phyloP scores from a whole-genome alignment of 53 echinoderm and acorn worm species.

The Astropecten irregularis region DNA sequence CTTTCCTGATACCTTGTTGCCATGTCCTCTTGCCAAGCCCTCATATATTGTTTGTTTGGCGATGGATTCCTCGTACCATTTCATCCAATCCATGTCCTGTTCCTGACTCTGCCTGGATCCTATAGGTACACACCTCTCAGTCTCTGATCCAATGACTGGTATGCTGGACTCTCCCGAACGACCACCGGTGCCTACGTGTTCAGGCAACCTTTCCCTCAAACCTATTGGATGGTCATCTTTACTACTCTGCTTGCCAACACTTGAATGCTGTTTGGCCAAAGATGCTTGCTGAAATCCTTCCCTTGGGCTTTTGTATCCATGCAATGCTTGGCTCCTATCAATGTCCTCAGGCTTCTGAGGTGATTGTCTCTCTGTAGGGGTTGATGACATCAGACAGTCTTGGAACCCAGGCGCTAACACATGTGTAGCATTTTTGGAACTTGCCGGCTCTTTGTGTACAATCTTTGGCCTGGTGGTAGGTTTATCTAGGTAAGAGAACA shows the following conservation, averaged over 20 bases:
- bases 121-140: not conserved
- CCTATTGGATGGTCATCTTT: not conserved
- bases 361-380: conserved; percentile 22
- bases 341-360: not conserved
- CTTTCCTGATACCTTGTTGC: not conserved
- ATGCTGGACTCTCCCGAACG: not conserved
- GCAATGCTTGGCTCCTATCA: no score
- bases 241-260: not conserved
- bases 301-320: not conserved
- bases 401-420: conserved; percentile 36
- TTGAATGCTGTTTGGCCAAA: not conserved
- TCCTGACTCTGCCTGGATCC: not conserved
- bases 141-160: not conserved
- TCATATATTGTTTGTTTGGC: not conserved
- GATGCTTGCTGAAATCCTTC: not conserved
- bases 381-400: conserved; percentile 38
- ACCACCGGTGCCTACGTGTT: not conserved
- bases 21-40: not conserved
- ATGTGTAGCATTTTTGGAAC: not conserved
- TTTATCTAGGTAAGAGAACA: not conserved
- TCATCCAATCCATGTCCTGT: conserved; percentile 14
- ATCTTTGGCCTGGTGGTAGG: no score
- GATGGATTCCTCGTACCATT: conserved; percentile 16
- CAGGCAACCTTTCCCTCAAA: not conserved
- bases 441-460: not conserved